Evolutionary conservation across 2,797 vertebrate species (phyloP), one percentile per base, ranked within the genome.

Genomic region (Pangasius mekongensis): DNA sequence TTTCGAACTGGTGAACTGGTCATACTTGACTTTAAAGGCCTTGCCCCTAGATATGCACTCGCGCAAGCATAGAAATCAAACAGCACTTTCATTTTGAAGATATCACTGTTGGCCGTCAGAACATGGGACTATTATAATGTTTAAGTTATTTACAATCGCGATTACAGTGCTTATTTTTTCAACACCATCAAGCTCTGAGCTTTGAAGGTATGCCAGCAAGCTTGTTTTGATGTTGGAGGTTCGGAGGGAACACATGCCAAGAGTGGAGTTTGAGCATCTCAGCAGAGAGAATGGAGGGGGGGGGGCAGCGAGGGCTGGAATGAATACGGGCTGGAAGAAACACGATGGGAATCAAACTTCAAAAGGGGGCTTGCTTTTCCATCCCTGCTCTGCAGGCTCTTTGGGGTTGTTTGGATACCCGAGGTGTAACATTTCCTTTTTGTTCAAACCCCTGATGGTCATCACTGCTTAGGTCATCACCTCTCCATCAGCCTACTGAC

Each of bases 171-270:
- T 95, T 94, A 93, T 93, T 94, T 95, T 96, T 95, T 94, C 92
- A 95, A 94, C 94, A 95, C 94, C 96, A 94, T 95, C 91, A 39
- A 91, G 82, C 92, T 94, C 87, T 90, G 87, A 90, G 95, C 95
- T 97, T 97, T 97, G 93, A 96, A 96, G 94, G 90, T 93, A 91
- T 95, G 95, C 96, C 95, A 93, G 84, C 94, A 91, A 93, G 93
- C 94, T 93, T 93, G 92, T 97, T 96, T 95, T 94, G 91, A 95
- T 94, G 92, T 92, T 94, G 92, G 92, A 90, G 83, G 91, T 92
- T 92, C 90, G 91, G 93, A 91, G 92, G 91, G 95, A 93, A 87
- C 92, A 90, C 90, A 13, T 90, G 94, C 93, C 93, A 94, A 91
- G 89, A 95, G 84, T 74, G 89, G 89, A 93, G 90, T 54, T 92